Evolutionary conservation across 2,113 vertebrate genomes (phyloP).

Genomic region (Cnemophilus loriae): DNA sequence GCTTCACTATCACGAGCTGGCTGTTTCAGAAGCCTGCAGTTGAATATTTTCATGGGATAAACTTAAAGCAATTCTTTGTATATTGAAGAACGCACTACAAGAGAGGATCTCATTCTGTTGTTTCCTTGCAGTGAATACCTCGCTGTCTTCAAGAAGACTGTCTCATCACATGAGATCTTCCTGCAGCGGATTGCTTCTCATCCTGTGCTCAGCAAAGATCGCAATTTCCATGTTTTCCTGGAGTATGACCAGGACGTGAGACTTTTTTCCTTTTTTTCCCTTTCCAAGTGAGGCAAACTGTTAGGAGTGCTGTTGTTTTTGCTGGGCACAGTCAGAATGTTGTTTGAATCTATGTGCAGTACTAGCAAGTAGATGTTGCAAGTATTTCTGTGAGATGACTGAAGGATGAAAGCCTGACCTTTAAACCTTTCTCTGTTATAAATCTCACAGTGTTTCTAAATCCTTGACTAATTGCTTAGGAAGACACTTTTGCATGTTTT

Average conservation of each 20-base stretch:
- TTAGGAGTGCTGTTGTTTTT: background rate
- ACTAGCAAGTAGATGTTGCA: background rate
- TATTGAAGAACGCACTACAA: background rate
- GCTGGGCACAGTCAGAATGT: background rate
- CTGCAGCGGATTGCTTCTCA: conserved; percentile 91
- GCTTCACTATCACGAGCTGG: background rate
- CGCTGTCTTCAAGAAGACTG: conserved; percentile 98
- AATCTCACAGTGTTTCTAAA: background rate
- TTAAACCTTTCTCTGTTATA: background rate
- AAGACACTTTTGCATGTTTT: background rate
- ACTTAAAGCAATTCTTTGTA: background rate
- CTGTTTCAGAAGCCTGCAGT: background rate
- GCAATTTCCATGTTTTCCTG: conserved; percentile 95
- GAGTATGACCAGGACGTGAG: conserved; percentile 98
- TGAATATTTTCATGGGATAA: background rate
- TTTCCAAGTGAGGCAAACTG: background rate
- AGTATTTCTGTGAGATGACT: background rate
- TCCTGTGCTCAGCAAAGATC: conserved; percentile 89
- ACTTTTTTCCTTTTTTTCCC: background rate
- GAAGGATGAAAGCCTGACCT: background rate
- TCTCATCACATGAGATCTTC: conserved; percentile 94
- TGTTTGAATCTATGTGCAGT: background rate
- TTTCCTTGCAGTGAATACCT: conserved; percentile 80
- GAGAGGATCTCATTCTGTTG: background rate
- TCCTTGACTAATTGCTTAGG: background rate